Evolutionary conservation across 2,888 invertebrate genomes (phyloP).

Genomic region (Plebejus argus): DNA sequence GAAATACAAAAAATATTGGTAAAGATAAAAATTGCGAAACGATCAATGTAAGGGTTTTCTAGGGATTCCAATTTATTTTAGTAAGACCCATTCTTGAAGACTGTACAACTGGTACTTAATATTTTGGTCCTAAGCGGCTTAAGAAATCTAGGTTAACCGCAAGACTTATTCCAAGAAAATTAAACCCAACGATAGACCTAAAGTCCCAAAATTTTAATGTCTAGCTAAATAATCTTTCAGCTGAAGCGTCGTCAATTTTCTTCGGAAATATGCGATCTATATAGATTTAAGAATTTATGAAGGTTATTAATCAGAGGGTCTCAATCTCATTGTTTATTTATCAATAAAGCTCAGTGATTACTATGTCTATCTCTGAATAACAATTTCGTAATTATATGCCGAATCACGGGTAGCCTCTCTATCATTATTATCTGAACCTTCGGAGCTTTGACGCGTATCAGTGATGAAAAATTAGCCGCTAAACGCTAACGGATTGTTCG

Average conservation of each 20-base stretch:
- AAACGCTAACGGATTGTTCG: neutral
- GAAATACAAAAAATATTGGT: neutral
- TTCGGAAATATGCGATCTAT: neutral
- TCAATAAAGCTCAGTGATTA: constrained; percentile 15
- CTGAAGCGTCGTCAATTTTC: neutral
- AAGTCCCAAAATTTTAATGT: neutral
- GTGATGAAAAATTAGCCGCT: neutral
- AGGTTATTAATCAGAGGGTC: constrained; percentile 4
- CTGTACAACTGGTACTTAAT: neutral
- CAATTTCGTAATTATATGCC: constrained; percentile 24
- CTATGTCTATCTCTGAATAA: constrained; percentile 24
- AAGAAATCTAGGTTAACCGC: neutral
- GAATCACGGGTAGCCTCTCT: constrained; percentile 27
- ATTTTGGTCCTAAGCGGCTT: neutral
- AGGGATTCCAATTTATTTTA: neutral
- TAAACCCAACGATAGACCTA: neutral
- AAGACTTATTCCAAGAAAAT: neutral
- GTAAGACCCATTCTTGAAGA: neutral
- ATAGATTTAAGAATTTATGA: constrained; percentile 6
- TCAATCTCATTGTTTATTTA: constrained; percentile 15
- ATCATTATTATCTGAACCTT: constrained; percentile 27
- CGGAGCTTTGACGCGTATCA: constrained; percentile 13
- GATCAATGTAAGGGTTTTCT: neutral
- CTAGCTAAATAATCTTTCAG: neutral
- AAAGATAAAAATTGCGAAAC: neutral